phyloP scores from a whole-genome alignment of 1,140 invertebrate species.

The Hycleus cichorii region DNA sequence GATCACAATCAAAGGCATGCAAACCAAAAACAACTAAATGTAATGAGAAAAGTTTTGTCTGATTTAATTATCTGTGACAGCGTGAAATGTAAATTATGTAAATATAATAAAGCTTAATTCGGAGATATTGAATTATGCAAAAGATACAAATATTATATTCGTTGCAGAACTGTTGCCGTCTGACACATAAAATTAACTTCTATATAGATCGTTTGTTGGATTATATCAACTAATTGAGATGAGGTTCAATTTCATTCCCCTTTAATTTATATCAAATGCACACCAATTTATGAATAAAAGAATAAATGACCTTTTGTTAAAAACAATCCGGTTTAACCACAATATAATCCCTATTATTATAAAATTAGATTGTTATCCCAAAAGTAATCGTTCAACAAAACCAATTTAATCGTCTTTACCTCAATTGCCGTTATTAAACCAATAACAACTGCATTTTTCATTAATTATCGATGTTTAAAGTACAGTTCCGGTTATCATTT shows the following conservation, averaged over 20 bases:
- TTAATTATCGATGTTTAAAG: too few relatives aligned
- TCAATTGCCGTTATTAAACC: too few relatives aligned
- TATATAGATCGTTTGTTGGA: slow-evolving; percentile 9
- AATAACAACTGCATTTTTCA: too few relatives aligned
- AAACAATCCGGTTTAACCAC: slow-evolving; percentile 7
- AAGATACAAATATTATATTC: slow-evolving; percentile 24
- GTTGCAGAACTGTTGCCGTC: slow-evolving; percentile 13
- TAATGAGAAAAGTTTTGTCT: slow-evolving; percentile 29
- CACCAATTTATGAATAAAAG: slow-evolving; percentile 10
- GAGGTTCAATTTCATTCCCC: slow-evolving; percentile 16
- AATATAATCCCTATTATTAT: slow-evolving; percentile 3
- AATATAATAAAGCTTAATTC: slow-evolving; percentile 28
- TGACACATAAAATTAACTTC: slow-evolving; percentile 9
- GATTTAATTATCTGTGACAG: slow-evolving; percentile 28
- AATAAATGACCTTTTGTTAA: slow-evolving; percentile 13
- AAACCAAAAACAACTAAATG: slow-evolving; percentile 17
- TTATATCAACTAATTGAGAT: slow-evolving; percentile 18
- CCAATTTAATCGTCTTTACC: too few relatives aligned
- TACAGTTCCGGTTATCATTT: too few relatives aligned
- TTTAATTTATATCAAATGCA: not conserved
- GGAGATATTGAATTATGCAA: slow-evolving; percentile 30
- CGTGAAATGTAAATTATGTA: slow-evolving; percentile 31
- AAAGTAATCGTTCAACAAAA: too few relatives aligned
- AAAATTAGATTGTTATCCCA: slow-evolving; percentile 1
- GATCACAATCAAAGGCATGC: slow-evolving; percentile 1